Evolutionary conservation across 2,113 vertebrate species (phyloP).

Genomic region (Pteruthius melanotis): DNA sequence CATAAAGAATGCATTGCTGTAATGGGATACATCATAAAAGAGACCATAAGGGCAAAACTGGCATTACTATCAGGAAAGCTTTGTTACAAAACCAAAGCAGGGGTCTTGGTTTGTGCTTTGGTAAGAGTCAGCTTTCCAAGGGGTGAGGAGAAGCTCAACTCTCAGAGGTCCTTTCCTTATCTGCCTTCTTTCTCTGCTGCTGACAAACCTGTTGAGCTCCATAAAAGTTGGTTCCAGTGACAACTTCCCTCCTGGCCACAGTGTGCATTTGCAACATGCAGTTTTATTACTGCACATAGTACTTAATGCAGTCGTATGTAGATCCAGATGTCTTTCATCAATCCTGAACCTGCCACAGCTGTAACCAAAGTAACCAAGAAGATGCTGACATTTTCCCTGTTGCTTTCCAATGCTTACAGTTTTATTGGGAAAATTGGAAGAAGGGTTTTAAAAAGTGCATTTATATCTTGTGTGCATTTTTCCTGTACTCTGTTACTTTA

Average conservation of each 20-base stretch:
- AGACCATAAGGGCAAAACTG: background rate
- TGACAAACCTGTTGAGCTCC: background rate
- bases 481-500: background rate
- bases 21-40: background rate
- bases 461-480: background rate
- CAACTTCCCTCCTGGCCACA: background rate
- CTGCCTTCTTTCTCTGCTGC: background rate
- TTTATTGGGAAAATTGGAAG: background rate
- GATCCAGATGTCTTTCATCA: background rate
- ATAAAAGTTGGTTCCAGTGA: background rate
- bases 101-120: background rate
- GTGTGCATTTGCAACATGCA: background rate
- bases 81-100: background rate
- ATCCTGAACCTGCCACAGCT: background rate
- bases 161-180: background rate
- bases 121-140: background rate
- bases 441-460: background rate
- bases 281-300: background rate
- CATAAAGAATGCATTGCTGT: background rate
- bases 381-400: background rate
- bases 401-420: background rate
- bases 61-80: background rate
- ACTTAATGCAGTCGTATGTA: background rate
- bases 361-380: background rate
- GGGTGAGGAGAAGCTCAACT: background rate